Evolutionary conservation across 2,113 vertebrate species (phyloP), one percentile per base, ranked within the genome.

Genomic region (Sarotherodon lohbergeri): DNA sequence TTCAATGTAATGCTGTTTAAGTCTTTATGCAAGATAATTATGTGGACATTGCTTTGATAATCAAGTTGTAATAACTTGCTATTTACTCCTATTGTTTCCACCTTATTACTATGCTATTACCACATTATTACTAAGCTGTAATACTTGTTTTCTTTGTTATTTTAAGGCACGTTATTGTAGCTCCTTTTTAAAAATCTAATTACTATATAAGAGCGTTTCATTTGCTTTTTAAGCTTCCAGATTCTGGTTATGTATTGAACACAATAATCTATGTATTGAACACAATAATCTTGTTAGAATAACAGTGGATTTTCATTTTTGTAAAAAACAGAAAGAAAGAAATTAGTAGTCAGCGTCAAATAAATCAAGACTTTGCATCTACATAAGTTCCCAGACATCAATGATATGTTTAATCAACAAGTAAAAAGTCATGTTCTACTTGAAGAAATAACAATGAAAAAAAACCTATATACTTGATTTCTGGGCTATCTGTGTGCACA

Each of bases 101-200:
- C 29, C 1, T 11, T 63, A 63, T 3, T 63, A 63, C 16, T 19
- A 1, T 34, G 59, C 2, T 29, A 59, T 16, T 59, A 59, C 56
- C 56, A 16, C 13, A 19, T 34, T 63, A 34, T 63, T 63, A 63
- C 29, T 63, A 63, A 11, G 59, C 32, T 36, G 29, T 7, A 41
- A 68, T 41, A 66, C 2, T 43, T 71, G 11, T 43, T 71, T 43
- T 43, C 19, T 2, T 71, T 71, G 34, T 41, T 13, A 71, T 24
- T 71, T 43, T 43, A 41, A 71, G 36, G 7, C 22, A 24, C 22
- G n/a, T 43, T 43, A 43, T 24, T 43, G 4, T 43, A 71, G 39
- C 39, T 16, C 7, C 0, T 68, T 43, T 24, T 27, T 9, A n/a
- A 39, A 39, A 36, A 39, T 39, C 3, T 0, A 24, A 10, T 73